Base-by-base conservation (phyloP, 1,140 invertebrate species). In the Bactericera cockerelli region DNA sequence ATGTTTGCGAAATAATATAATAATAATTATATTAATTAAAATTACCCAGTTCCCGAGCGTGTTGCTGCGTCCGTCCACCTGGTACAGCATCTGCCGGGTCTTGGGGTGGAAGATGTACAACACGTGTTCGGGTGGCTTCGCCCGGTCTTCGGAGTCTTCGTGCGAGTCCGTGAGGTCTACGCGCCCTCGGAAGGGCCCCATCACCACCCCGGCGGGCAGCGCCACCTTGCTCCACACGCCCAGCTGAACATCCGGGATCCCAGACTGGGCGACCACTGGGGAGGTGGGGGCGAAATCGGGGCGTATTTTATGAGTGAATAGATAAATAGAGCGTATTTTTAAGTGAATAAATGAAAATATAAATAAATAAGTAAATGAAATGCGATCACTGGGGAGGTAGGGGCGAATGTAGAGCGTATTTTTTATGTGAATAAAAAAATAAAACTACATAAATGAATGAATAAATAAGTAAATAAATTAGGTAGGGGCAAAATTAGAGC, bases 11-110 rank as follows among this genome's bases (percentile, higher is more conserved):
- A n/a, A n/a, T n/a, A n/a, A n/a, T n/a, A n/a, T n/a, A n/a, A n/a
- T n/a, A n/a, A n/a, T n/a, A n/a, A n/a, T n/a, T n/a, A n/a, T n/a
- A n/a, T n/a, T n/a, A n/a, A n/a, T n/a, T n/a, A n/a, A n/a, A n/a
- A 6, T 49, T n/a, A 49, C 42, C 42, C 42, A 49, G 42, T 49
- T 49, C 8, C 42, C 42, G n/a, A 49, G 42, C n/a, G 42, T 22
- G 22, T 49, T 49, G 19, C 42, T 49, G 4, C 42, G 42, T 6
- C 4, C 42, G 19, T 49, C 42, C 8, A 49, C 19, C 22, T 49
- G 42, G n/a, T 10, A 49, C 3, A 49, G 42, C 4, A 49, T 4
- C 4, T 10, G 8, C 3, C 42, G n/a, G 6, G 42, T 19, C n/a
- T 49, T 49, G 8, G 42, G 42, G 19, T 49, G 42, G 22, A 10